These are phyloP conservation scores for Scolopax bukidnonensis DNA, from an alignment of 2,797 vertebrate species.

Conservation along the genomic window DNA sequence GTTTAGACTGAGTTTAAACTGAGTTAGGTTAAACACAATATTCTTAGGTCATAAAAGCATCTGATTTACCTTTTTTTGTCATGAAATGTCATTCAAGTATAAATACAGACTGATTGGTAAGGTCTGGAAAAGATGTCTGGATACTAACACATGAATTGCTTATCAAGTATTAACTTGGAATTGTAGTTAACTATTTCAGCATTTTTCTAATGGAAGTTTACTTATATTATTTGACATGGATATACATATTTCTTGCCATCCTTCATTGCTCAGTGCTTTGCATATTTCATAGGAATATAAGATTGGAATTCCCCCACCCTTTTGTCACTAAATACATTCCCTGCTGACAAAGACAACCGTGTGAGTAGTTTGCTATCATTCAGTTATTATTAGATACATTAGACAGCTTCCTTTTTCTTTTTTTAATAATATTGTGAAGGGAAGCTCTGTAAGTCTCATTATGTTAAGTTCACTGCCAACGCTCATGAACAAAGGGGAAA, in stretches of 20 bases:
- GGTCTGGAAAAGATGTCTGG: not conserved
- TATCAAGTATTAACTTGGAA: not conserved
- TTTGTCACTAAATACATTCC: conserved; percentile 5
- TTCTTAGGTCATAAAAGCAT: not conserved
- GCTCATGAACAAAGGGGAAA: conserved; percentile 14
- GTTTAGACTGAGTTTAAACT: not conserved
- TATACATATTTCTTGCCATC: not conserved
- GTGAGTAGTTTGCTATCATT: not conserved
- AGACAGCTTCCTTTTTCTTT: conserved; percentile 50
- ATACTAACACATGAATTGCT: not conserved
- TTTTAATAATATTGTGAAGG: conserved; percentile 5
- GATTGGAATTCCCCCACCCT: not conserved
- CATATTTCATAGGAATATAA: not conserved
- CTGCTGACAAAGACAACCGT: not conserved
- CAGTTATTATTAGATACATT: conserved; percentile 53
- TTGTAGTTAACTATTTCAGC: not conserved
- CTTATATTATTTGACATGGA: not conserved
- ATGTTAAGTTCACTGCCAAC: not conserved
- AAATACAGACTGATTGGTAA: not conserved
- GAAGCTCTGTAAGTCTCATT: conserved; percentile 49
- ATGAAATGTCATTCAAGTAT: not conserved
- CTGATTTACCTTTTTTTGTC: not conserved
- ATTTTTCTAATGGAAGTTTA: not conserved
- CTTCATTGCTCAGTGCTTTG: not conserved
- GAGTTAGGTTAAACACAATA: not conserved